Evolutionary conservation across 2,888 invertebrate species (phyloP).

Genomic region (Cacoxenus indagator): DNA sequence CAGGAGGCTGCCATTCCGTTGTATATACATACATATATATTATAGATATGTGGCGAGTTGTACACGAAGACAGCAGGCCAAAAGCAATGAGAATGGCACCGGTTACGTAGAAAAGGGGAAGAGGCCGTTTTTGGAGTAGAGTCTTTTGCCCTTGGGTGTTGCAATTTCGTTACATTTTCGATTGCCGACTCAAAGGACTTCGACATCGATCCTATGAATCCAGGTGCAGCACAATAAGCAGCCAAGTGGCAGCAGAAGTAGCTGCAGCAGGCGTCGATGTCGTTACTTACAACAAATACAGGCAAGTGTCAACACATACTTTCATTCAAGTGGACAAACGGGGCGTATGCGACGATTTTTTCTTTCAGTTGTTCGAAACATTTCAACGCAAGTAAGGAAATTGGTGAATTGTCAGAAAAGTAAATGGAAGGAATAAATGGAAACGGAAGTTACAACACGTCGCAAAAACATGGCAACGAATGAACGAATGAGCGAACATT

Average conservation of each 20-base stretch:
- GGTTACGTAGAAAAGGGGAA: background rate
- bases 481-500: background rate
- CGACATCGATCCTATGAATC: background rate
- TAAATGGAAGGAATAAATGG: background rate
- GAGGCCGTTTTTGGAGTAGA: background rate
- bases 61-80: conserved; percentile 11
- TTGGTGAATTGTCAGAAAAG: background rate
- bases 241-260: background rate
- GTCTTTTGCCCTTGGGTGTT: conserved; percentile 15
- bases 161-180: conserved; percentile 20
- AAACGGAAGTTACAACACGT: background rate
- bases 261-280: conserved; percentile 31
- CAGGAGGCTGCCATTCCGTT: background rate
- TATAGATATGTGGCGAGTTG: background rate
- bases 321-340: conserved; percentile 55
- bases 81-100: conserved; percentile 19
- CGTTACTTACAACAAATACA: conserved; percentile 70
- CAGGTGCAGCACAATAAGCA: background rate
- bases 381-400: background rate
- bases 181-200: conserved; percentile 19
- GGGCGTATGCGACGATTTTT: conserved; percentile 15
- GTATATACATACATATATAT: background rate
- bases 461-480: background rate
- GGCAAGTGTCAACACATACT: conserved; percentile 70
- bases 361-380: background rate